phyloP scores from a whole-genome alignment of 2,797 vertebrate genomes.

The Myotis findleyi region DNA sequence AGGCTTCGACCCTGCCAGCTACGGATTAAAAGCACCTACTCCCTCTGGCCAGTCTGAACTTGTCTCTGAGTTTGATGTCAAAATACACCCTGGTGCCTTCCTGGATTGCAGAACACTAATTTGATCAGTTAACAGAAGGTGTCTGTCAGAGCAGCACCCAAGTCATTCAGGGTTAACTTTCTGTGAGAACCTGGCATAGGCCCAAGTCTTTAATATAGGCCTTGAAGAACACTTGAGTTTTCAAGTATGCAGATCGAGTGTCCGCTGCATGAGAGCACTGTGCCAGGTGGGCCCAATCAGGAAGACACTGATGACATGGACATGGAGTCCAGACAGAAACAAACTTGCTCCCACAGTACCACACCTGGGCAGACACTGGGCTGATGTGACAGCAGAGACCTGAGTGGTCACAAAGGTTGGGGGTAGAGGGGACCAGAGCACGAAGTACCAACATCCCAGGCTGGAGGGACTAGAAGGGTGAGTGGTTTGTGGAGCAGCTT shows the following conservation, averaged over 20 bases:
- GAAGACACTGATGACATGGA: neutral
- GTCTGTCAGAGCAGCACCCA: neutral
- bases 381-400: neutral
- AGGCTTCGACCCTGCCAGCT: neutral
- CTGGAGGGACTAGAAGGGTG: neutral
- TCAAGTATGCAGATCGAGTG: neutral
- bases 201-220: neutral
- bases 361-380: neutral
- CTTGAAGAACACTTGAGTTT: neutral
- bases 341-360: neutral
- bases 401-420: neutral
- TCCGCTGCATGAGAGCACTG: neutral
- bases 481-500: neutral
- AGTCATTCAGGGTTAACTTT: neutral
- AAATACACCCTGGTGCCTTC: neutral
- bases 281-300: neutral
- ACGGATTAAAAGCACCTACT: neutral
- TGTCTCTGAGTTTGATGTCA: neutral
- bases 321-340: neutral
- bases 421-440: no score
- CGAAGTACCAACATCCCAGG: fast-evolving
- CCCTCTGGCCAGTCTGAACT: neutral
- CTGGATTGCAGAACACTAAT: neutral
- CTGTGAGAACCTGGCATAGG: neutral
- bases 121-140: slow-evolving; percentile 2